These are phyloP conservation scores for Procavia capensis DNA, from an alignment of 2,113 vertebrate species.

Conservation along the genomic window DNA sequence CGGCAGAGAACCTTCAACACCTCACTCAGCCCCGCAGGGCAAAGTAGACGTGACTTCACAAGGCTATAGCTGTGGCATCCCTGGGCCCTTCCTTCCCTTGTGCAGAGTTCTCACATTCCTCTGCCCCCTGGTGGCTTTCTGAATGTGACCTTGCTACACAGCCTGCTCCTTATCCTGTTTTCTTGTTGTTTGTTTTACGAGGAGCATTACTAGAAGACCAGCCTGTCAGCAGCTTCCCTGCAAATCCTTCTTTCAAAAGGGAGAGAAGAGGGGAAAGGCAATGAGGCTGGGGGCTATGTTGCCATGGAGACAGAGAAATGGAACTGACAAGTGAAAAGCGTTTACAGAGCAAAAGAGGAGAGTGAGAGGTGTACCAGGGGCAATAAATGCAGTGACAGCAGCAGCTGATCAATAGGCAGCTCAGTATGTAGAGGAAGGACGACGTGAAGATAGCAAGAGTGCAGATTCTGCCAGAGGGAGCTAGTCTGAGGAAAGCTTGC, in stretches of 20 bases:
- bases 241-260: conserved; percentile 72
- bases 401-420: conserved; percentile 44
- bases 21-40: not conserved
- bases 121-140: not conserved
- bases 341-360: conserved; percentile 66
- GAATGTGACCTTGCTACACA: not conserved
- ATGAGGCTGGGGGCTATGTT: conserved; percentile 83
- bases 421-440: not conserved
- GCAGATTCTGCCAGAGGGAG: not conserved
- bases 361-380: conserved; percentile 6
- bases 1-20: conserved; percentile 8
- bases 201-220: conserved; percentile 75
- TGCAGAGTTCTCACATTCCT: not conserved
- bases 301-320: conserved; percentile 86
- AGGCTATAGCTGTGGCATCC: not conserved
- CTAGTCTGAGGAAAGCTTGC: not conserved
- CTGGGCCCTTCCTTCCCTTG: not conserved
- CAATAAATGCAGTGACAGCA: not conserved
- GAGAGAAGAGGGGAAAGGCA: conserved; percentile 38
- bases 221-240: conserved; percentile 78
- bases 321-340: conserved; percentile 80
- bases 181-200: conserved; percentile 74
- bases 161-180: conserved; percentile 2
- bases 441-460: not conserved
- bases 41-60: not conserved